Evolutionary conservation across 92 coral and sea anemone species (phyloP), one percentile per base, ranked within the genome.

Genomic region (Epizoanthus rinbou): DNA sequence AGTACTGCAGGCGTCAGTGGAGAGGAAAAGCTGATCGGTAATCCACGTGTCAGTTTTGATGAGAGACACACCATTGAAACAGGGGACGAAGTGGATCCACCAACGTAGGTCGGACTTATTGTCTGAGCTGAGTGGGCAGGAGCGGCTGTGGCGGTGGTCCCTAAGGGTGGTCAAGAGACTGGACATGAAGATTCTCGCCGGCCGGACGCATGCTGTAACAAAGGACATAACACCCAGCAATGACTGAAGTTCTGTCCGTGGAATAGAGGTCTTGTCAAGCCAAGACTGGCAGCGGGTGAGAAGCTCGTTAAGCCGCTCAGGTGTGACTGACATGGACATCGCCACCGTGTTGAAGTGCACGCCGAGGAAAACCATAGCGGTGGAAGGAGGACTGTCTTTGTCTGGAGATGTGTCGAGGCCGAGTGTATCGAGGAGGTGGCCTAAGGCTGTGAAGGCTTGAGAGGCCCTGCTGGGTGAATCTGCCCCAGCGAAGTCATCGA

Each of bases 401-500:
- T 63, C 17, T 13, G 52, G 41, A 7, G 85, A 69, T 59, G 80
- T 81, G 25, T 69, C 63, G 0, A 86, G 24, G 8, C 89, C 89
- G 14, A 79, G 76, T 4, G 22, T 64, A 0, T 33, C 73, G 0
- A 71, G 22, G 3, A 69, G 63, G 18, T 33, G 18, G 10, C 89
- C 85, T 11, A 52, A 16, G 18, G 3, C 15, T 5, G 57, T 35
- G 24, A 9, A 80, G 25, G 76, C 81, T 0, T 16, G n/a, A 11
- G 19, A 10, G 23, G 80, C 56, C 5, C 3, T 6, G 14, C 45
- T 62, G 2, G 74, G 43, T 21, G 74, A 9, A 16, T 53, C 71
- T 19, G 73, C 81, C 19, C 82, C 89, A 3, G 62, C 80, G 37
- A 86, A 80, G 65, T 86, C 81, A 56, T 80, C 85, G 2, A 80